A percentile compares a stretch with the other conserved stretches of the same genome.
phyloP scores from a whole-genome alignment of 2,113 vertebrate genomes.

The Prunella himalayana region DNA sequence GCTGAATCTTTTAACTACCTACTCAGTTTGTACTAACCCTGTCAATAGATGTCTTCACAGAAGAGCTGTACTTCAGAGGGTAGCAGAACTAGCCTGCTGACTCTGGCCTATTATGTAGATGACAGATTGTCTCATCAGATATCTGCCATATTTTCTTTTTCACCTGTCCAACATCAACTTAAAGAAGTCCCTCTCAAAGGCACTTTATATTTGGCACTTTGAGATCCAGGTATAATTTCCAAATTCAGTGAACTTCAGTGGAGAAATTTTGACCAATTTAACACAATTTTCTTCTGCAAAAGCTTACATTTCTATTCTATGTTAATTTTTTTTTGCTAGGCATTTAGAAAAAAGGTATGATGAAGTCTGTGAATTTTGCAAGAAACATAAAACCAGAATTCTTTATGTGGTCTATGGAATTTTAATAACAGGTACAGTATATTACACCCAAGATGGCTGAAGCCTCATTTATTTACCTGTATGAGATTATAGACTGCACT shows the following conservation, averaged over 20 bases:
- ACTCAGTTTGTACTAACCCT: not conserved
- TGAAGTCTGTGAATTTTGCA: slow-evolving; percentile 45
- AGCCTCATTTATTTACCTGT: not conserved
- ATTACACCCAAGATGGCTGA: not conserved
- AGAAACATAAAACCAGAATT: slow-evolving; percentile 67
- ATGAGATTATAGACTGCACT: not conserved
- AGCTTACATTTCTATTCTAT: not conserved
- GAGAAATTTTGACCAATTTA: not conserved
- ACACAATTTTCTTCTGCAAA: not conserved
- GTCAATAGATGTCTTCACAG: not conserved
- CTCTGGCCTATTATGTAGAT: rapidly evolving
- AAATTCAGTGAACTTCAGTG: not conserved
- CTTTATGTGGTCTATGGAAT: slow-evolving; percentile 40
- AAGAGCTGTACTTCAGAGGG: not conserved
- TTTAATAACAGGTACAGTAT: slow-evolving; percentile 75
- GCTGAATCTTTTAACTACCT: not conserved
- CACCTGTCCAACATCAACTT: not conserved
- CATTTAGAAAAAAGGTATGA: slow-evolving; percentile 70
- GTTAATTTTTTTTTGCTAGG: slow-evolving; percentile 32
- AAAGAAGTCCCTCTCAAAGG: not conserved
- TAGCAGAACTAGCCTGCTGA: not conserved
- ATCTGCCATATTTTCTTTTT: not conserved
- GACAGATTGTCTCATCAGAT: not conserved
- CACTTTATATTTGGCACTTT: not conserved
- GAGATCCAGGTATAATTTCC: not conserved